Base-by-base conservation (phyloP, 1,140 invertebrate species). In the Ectropis grisescens region DNA sequence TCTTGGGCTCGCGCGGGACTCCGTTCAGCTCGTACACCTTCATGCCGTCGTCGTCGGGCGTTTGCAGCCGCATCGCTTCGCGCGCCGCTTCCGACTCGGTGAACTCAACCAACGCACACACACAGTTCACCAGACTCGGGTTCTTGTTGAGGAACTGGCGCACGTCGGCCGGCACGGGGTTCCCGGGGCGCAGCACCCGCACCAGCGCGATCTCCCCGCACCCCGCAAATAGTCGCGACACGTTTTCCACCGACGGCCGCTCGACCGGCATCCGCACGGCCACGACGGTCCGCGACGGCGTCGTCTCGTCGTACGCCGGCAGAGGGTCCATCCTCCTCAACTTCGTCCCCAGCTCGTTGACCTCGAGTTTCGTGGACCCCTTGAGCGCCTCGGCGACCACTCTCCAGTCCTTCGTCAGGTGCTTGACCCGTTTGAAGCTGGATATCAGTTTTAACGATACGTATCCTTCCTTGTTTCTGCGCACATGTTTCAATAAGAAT, bases 381-480 rank as follows among this genome's bases (percentile, higher is more conserved):
- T 87, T 85, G 38, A 97, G 81, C 25, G 94, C 92, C 47, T 90
- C 88, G 1, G 94, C 94, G 2, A 97, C 94, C 0, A 94, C 91
- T 33, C 94, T 86, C 92, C 95, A 98, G 62, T 98, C 95, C 64
- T 94, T 93, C 2, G 94, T 95, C 16, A 98, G 78, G 56, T 95
- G 93, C 56, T 95, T 94, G 13, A 98, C 94, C 29, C 95, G 88
- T 64, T 97, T 94, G 60, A 96, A 95, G 50, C 93, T 96, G 1
- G 95, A 96, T 32, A 97, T 95, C 23, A 98, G 82, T 72, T 98
- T 98, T 4, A 98, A 82, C 16, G 93, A 96, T 1, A 98, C 95
- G 76, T 92, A 98, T 6, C 96, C 96, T 74, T 96, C 94, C 69
- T 96, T 97, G 67, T 97, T 97, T 12, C 95, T 85, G 16, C 93